Percentiles rank a stretch among this genome's conserved stretches.
phyloP scores from a whole-genome alignment of 2,888 invertebrate genomes.

The Prosapia bicincta region DNA sequence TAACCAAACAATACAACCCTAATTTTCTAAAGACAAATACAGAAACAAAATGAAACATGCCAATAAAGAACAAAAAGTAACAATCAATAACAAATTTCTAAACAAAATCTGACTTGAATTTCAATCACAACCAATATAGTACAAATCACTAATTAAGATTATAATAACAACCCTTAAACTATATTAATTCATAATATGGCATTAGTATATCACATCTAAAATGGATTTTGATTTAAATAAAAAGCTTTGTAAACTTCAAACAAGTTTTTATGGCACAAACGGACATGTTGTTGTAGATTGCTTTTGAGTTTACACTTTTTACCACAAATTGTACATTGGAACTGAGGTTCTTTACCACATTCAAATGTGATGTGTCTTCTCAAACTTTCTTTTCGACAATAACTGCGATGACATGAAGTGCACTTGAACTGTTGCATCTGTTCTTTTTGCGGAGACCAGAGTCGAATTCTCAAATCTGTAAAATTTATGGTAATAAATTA shows the following conservation, averaged over 20 bases:
- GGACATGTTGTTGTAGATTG: slow-evolving; percentile 36
- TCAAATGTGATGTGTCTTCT: slow-evolving; percentile 48
- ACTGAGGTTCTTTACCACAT: slow-evolving; percentile 48
- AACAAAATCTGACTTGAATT: not conserved
- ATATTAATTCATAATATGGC: not conserved
- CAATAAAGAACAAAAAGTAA: not conserved
- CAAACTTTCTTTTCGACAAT: slow-evolving; percentile 44
- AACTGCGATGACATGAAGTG: slow-evolving; percentile 54
- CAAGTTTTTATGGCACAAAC: slow-evolving; percentile 29
- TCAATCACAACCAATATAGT: not conserved
- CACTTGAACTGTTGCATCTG: slow-evolving; percentile 30
- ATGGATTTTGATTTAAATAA: slow-evolving; percentile 16
- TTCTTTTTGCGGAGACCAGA: slow-evolving; percentile 20
- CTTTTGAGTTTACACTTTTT: slow-evolving; percentile 36
- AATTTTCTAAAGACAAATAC: not conserved
- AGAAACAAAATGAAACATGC: not conserved
- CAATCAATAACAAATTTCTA: not conserved
- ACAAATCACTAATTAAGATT: not conserved
- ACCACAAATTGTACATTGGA: slow-evolving; percentile 51
- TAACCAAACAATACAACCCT: not conserved
- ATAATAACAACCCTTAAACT: not conserved
- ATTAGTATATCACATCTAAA: not conserved
- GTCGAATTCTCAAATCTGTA: slow-evolving; percentile 19
- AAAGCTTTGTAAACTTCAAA: slow-evolving; percentile 23
- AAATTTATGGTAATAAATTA: too few relatives aligned